A percentile compares a stretch with the other conserved stretches of the same genome.
Conservation (phyloP, 2,888 invertebrate genomes). For the Exocentrus adspersus region DNA sequence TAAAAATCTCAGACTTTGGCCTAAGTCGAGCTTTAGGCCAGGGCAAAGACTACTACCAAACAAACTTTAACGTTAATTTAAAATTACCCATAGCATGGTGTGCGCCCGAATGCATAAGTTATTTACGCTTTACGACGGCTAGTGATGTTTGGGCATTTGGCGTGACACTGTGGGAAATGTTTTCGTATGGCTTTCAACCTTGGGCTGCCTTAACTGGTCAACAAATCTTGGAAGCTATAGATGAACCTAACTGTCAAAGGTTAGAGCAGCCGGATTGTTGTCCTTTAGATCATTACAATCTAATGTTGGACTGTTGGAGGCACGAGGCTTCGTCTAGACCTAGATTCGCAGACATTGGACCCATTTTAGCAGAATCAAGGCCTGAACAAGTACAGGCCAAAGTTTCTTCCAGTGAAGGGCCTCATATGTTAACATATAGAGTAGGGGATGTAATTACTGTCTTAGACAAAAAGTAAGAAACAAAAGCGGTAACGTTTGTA, state of each 20-base stretch:
- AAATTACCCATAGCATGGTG: conserved; percentile 99
- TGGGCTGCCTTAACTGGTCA: conserved; percentile 92
- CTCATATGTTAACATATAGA: conserved; percentile 81
- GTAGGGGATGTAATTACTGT: conserved; percentile 93
- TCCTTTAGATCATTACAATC: conserved; percentile 88
- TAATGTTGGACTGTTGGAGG: conserved; percentile 97
- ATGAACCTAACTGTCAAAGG: conserved; percentile 90
- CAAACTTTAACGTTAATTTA: conserved; percentile 96
- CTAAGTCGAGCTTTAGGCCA: conserved; percentile 94
- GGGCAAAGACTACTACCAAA: conserved; percentile 99
- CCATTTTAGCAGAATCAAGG: conserved; percentile 82
- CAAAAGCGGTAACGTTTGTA: not conserved
- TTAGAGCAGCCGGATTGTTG: conserved; percentile 95
- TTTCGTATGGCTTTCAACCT: conserved; percentile 97
- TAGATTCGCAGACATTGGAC: conserved; percentile 86
- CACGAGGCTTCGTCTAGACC: conserved; percentile 91
- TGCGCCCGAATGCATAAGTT: conserved; percentile 97
- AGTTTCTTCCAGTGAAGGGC: conserved; percentile 64
- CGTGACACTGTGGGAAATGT: conserved; percentile 98
- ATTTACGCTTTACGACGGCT: conserved; percentile 93
- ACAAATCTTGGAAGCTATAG: conserved; percentile 95
- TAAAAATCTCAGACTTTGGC: conserved; percentile 99
- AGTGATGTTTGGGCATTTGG: conserved; percentile 99
- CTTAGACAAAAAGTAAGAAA: conserved; percentile 78
- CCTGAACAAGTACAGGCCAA: conserved; percentile 94